phyloP scores from a whole-genome alignment of 2,888 invertebrate genomes.

The Ectobius pallidus region DNA sequence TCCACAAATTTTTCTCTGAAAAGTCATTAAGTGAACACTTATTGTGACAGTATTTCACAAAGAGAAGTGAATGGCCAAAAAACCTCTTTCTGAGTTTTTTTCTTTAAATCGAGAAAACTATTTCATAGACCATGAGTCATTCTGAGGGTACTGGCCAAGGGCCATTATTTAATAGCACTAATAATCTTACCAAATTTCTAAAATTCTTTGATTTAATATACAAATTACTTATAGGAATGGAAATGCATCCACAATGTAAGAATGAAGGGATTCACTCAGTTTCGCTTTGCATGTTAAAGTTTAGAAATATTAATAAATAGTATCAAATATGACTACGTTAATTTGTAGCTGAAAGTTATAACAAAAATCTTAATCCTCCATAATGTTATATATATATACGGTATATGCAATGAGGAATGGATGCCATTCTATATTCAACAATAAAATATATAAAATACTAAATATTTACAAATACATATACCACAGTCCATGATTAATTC shows the following conservation, averaged over 20 bases:
- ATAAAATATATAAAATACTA: conserved; percentile 2
- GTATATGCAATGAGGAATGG: background rate
- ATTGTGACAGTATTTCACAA: no score
- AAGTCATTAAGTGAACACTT: no score
- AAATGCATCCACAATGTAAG: background rate
- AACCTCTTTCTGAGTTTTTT: no score
- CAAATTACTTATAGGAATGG: no score
- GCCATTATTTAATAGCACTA: background rate
- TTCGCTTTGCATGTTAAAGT: background rate
- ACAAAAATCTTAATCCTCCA: no score
- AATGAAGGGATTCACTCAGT: background rate
- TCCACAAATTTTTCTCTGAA: no score
- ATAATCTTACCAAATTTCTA: background rate
- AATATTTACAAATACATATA: conserved; percentile 1
- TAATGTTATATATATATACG: no score
- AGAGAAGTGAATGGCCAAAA: no score
- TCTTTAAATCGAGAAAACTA: no score
- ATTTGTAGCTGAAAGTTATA: no score
- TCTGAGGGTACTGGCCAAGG: background rate
- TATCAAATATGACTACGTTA: conserved; percentile 7
- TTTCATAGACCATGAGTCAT: background rate
- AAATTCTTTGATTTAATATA: background rate
- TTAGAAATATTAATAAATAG: background rate
- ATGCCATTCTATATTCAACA: background rate
- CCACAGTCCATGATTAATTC: no score